phyloP scores from a whole-genome alignment of 2,888 invertebrate species.

The Drosophila dives region DNA sequence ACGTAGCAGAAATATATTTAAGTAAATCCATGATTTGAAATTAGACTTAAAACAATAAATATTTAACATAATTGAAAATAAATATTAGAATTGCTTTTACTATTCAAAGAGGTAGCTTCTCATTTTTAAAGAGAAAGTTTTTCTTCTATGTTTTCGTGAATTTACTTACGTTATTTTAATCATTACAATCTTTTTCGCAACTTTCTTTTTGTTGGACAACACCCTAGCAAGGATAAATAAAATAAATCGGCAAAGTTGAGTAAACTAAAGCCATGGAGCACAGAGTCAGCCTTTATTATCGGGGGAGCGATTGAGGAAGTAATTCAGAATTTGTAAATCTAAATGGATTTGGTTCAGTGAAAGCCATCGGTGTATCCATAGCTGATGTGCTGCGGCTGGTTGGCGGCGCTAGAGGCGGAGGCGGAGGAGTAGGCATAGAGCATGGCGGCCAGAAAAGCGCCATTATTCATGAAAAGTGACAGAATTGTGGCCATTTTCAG shows the following conservation, averaged over 20 bases:
- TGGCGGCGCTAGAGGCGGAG: constrained; percentile 68
- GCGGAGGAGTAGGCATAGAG: constrained; percentile 77
- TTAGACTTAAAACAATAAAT: too few species aligned
- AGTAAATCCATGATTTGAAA: neutral
- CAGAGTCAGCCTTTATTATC: constrained; percentile 66
- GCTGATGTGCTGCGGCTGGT: constrained; percentile 81
- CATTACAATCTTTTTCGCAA: neutral
- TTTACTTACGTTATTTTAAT: neutral
- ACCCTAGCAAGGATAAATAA: neutral
- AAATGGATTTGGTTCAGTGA: constrained; percentile 47
- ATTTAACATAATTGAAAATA: too few species aligned
- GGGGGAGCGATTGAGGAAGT: constrained; percentile 1
- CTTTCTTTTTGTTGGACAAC: neutral
- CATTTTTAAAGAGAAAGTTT: too few species aligned
- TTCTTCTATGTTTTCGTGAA: neutral
- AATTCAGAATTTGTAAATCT: constrained; percentile 3
- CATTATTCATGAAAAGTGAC: constrained; percentile 88
- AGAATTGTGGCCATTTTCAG: constrained; percentile 88
- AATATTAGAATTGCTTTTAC: too few species aligned
- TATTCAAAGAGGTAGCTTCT: too few species aligned
- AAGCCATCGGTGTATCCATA: constrained; percentile 70
- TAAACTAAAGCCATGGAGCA: constrained; percentile 32
- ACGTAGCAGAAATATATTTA: neutral
- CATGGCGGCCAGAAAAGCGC: constrained; percentile 88
- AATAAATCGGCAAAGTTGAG: neutral